These are phyloP conservation scores for Pituophis catenifer DNA, from an alignment of 2,113 vertebrate species.

Conservation along the genomic window DNA sequence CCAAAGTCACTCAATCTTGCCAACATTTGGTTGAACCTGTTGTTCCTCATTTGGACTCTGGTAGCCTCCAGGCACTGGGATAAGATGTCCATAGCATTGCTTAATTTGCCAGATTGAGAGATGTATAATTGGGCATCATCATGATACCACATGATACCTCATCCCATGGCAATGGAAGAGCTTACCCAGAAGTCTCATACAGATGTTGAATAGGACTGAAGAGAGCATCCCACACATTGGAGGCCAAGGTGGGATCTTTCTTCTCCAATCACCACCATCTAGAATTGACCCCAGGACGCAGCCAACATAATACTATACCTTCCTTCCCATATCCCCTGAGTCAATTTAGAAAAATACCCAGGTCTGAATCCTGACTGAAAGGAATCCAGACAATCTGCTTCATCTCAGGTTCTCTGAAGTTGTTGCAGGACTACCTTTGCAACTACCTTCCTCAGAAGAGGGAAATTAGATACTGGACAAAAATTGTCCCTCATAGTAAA, in stretches of 20 bases:
- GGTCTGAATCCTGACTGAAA: no score
- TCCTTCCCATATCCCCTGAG: no score
- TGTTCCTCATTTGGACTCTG: background rate
- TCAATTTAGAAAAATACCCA: no score
- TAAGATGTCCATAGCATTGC: background rate
- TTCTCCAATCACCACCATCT: background rate
- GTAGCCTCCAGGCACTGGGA: background rate
- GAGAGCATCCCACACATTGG: background rate
- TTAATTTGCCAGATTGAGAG: background rate
- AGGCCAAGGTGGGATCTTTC: no score
- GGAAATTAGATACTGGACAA: no score
- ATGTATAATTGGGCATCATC: background rate
- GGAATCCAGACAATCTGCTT: no score
- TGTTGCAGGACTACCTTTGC: no score
- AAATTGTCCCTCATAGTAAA: no score
- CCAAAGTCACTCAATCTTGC: background rate
- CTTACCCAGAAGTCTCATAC: background rate
- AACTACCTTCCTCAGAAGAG: no score
- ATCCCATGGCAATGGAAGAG: background rate
- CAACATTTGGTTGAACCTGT: background rate
- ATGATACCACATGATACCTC: background rate
- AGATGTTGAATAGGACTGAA: background rate
- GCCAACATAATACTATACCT: background rate
- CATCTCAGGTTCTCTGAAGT: no score
- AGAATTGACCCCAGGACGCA: background rate